phyloP scores from a whole-genome alignment of 2,888 invertebrate species.

The Apodemia duryi region DNA sequence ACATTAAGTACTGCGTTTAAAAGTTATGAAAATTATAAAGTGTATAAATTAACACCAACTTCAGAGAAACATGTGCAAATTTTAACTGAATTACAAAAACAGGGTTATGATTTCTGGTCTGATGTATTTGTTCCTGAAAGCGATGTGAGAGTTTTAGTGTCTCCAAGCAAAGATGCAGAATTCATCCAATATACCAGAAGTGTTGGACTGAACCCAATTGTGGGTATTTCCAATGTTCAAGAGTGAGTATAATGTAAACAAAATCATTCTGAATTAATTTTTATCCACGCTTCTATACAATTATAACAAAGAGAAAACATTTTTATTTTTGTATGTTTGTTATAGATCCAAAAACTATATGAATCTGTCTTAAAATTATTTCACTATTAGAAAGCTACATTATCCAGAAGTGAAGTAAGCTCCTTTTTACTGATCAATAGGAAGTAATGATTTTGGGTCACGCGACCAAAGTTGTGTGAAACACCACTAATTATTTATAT shows the following conservation, averaged over 20 bases:
- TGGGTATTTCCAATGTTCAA: slow-evolving; percentile 43
- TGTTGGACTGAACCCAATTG: slow-evolving; percentile 34
- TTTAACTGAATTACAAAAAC: slow-evolving; percentile 59
- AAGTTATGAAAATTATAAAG: slow-evolving; percentile 76
- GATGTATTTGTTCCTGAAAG: slow-evolving; percentile 46
- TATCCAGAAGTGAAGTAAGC: no score
- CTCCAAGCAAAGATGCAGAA: slow-evolving; percentile 38
- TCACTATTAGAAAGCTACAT: no score
- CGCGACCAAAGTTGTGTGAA: no score
- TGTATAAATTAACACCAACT: slow-evolving; percentile 70
- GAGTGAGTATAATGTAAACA: slow-evolving; percentile 38
- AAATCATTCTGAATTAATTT: neutral
- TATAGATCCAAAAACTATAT: no score
- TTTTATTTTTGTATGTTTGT: no score
- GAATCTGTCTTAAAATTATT: no score
- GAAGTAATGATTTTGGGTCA: no score
- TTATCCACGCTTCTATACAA: no score
- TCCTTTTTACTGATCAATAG: no score
- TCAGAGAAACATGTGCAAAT: slow-evolving; percentile 59
- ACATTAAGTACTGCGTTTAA: slow-evolving; percentile 23
- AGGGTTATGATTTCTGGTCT: slow-evolving; percentile 50
- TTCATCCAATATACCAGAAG: slow-evolving; percentile 36
- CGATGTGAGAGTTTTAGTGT: slow-evolving; percentile 43
- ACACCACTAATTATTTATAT: no score
- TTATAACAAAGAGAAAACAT: no score